Evolutionary conservation across 2,888 invertebrate species (phyloP).

Genomic region (Rhyacophila evoluta): DNA sequence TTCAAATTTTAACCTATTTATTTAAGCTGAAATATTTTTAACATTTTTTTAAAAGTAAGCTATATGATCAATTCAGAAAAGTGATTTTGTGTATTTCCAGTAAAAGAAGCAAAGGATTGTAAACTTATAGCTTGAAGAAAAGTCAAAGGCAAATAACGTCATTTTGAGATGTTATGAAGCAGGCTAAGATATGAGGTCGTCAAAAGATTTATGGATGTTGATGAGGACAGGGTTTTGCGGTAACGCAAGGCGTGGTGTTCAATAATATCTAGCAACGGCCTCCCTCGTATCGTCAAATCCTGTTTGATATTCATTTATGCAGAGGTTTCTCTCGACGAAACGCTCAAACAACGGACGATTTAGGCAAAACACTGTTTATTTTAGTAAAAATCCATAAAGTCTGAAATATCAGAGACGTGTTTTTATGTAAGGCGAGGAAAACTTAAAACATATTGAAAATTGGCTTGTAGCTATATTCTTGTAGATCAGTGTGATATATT

Average conservation of each 20-base stretch:
- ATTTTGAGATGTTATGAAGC: background rate
- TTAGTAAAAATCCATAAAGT: slow-evolving; percentile 6
- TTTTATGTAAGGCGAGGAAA: background rate
- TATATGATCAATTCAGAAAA: too few relatives aligned
- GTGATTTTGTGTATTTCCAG: too few relatives aligned
- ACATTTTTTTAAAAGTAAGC: too few relatives aligned
- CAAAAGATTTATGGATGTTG: slow-evolving; percentile 56
- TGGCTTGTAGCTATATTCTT: too few relatives aligned
- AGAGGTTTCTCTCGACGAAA: slow-evolving; percentile 27
- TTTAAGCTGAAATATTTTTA: too few relatives aligned
- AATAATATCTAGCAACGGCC: slow-evolving; percentile 39
- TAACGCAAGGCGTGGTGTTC: slow-evolving; percentile 35
- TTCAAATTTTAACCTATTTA: too few relatives aligned
- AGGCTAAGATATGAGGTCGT: slow-evolving; percentile 50
- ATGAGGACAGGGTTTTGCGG: slow-evolving; percentile 34
- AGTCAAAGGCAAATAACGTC: background rate
- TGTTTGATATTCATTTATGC: slow-evolving; percentile 48
- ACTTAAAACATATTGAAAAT: too few relatives aligned
- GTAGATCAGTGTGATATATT: too few relatives aligned
- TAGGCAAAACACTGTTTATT: slow-evolving; percentile 11
- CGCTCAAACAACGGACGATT: slow-evolving; percentile 36
- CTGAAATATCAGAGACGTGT: slow-evolving; percentile 2
- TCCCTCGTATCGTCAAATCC: slow-evolving; percentile 25
- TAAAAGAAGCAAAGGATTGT: too few relatives aligned
- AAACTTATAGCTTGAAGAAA: too few relatives aligned